Conservation (phyloP, 1,140 invertebrate species). For the Pogonus chalceus region DNA sequence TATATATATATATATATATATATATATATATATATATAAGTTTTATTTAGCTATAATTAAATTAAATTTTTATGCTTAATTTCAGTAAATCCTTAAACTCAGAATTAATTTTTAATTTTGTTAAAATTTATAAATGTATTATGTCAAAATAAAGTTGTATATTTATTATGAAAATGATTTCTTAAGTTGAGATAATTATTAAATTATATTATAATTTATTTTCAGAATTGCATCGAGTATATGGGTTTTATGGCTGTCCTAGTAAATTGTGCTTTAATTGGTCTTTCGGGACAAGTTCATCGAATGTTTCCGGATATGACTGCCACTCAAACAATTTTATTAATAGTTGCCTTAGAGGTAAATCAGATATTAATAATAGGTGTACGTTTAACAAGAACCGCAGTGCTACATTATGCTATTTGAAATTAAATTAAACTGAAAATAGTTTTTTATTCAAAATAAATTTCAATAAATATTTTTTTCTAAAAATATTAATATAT, state of each 20-base stretch:
- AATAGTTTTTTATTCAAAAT: constrained; percentile 5
- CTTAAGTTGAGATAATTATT: background rate
- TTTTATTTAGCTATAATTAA: too few species aligned
- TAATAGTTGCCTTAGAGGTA: constrained; percentile 78
- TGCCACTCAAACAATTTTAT: constrained; percentile 71
- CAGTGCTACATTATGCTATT: background rate
- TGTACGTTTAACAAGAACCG: constrained; percentile 8
- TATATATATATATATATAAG: background rate
- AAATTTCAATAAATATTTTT: too few species aligned
- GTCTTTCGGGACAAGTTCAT: constrained; percentile 81
- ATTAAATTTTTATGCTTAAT: background rate
- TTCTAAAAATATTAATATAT: too few species aligned
- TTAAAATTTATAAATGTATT: too few species aligned
- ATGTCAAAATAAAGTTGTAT: too few species aligned
- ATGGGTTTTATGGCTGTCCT: constrained; percentile 88
- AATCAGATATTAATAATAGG: too few species aligned
- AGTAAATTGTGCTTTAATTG: constrained; percentile 91
- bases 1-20: background rate
- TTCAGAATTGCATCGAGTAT: constrained; percentile 80
- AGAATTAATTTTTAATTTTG: background rate
- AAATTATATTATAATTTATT: constrained; percentile 7
- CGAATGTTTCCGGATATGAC: constrained; percentile 79
- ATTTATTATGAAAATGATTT: too few species aligned
- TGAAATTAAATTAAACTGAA: too few species aligned
- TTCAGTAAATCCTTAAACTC: background rate